Conservation (phyloP, 2,888 invertebrate genomes). For the Peribatodes rhomboidaria region DNA sequence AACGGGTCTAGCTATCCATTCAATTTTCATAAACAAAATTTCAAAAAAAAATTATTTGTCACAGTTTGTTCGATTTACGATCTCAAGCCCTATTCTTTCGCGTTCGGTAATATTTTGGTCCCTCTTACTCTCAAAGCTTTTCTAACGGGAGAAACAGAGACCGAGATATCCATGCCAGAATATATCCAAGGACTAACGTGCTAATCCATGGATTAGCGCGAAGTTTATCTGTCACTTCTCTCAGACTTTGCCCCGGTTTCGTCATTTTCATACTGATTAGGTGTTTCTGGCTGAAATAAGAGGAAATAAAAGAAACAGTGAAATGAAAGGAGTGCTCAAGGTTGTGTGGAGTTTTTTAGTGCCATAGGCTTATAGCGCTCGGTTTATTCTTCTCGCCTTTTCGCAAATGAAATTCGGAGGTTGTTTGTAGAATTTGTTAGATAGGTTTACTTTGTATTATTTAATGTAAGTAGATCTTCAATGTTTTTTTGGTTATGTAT, state of each 20-base stretch:
- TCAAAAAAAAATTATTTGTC: too few relatives aligned
- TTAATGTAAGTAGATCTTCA: not conserved
- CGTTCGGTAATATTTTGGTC: too few relatives aligned
- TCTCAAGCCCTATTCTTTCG: too few relatives aligned
- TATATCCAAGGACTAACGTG: too few relatives aligned
- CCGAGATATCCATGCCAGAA: too few relatives aligned
- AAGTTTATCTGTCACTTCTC: constrained; percentile 46
- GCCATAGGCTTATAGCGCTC: constrained; percentile 3
- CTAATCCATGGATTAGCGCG: constrained; percentile 49
- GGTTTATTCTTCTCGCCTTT: constrained; percentile 18
- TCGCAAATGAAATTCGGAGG: constrained; percentile 17
- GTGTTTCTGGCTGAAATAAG: not conserved
- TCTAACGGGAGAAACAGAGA: too few relatives aligned
- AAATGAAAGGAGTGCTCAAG: constrained; percentile 32
- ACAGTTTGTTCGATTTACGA: too few relatives aligned
- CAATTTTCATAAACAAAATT: too few relatives aligned
- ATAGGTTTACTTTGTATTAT: constrained; percentile 4
- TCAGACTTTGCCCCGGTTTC: constrained; percentile 52
- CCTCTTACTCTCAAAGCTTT: too few relatives aligned
- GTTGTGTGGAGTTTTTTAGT: constrained; percentile 29
- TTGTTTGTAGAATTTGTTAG: not conserved
- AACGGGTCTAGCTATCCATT: too few relatives aligned
- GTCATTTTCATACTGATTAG: constrained; percentile 40
- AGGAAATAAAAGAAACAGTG: constrained; percentile 21
- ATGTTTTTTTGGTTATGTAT: not conserved